Evolutionary conservation across 1,140 invertebrate species (phyloP).

Genomic region (Steinernema feltiae): DNA sequence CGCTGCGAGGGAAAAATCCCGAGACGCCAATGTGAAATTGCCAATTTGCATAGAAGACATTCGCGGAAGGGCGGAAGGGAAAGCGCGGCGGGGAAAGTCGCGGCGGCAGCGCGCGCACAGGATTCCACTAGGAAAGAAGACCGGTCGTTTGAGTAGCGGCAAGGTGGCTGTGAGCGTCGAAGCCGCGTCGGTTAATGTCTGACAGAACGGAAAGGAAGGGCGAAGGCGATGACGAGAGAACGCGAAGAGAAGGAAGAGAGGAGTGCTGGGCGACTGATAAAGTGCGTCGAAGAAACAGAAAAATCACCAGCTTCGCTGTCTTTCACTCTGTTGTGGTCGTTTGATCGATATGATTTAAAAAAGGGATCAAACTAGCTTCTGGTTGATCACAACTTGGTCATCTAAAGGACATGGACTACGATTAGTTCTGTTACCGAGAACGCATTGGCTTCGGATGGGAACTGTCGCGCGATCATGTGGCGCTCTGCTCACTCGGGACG

Average conservation of each 20-base stretch:
- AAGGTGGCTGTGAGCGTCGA: neutral
- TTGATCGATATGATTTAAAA: constrained; percentile 11
- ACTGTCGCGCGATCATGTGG: neutral
- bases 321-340: neutral
- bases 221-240: neutral
- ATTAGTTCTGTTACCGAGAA: neutral
- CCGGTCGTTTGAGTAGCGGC: neutral
- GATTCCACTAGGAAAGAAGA: neutral
- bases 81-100: neutral
- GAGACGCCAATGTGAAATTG: neutral
- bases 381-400: too few species aligned
- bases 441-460: neutral
- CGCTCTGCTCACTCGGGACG: neutral
- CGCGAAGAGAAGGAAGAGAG: constrained; percentile 3
- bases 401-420: too few species aligned
- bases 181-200: neutral
- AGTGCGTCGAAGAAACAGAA: constrained; percentile 16
- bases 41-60: neutral
- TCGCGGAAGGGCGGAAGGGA: neutral
- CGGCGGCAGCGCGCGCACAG: neutral
- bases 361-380: neutral
- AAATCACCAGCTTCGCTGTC: neutral
- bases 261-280: neutral
- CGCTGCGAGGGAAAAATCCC: too few species aligned
- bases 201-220: neutral